Conservation (phyloP, 1,140 invertebrate genomes). For the Homarus americanus region DNA sequence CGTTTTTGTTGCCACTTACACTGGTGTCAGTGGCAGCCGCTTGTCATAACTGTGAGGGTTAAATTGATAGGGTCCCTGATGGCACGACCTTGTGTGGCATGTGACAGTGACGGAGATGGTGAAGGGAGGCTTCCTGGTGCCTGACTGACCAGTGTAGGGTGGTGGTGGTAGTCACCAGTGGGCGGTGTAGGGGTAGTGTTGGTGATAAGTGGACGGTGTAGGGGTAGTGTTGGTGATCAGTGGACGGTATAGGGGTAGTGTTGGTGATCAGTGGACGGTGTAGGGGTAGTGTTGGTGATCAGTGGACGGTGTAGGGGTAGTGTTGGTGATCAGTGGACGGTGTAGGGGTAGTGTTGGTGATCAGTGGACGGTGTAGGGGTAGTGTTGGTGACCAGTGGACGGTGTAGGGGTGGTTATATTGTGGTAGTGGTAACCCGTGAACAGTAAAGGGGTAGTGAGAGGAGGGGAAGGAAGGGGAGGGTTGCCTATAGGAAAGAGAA, state of each 20-base stretch:
- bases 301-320: too few species aligned
- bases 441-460: neutral
- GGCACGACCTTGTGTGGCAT: neutral
- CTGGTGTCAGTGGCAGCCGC: neutral
- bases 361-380: too few species aligned
- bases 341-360: too few species aligned
- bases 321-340: too few species aligned
- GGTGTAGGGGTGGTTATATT: too few species aligned
- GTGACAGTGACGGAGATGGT: neutral
- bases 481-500: too few species aligned
- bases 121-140: neutral
- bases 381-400: too few species aligned
- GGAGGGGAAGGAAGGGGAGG: slow-evolving; percentile 15
- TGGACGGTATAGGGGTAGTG: neutral
- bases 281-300: too few species aligned
- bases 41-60: neutral
- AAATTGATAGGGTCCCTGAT: neutral
- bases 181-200: too few species aligned
- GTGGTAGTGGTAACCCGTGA: neutral
- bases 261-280: too few species aligned
- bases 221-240: neutral
- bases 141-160: neutral
- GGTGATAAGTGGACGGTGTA: too few species aligned
- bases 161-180: neutral
- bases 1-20: too few species aligned